Evolutionary conservation across 2,113 vertebrate species (phyloP).

Genomic region (Baryphthengus martii): DNA sequence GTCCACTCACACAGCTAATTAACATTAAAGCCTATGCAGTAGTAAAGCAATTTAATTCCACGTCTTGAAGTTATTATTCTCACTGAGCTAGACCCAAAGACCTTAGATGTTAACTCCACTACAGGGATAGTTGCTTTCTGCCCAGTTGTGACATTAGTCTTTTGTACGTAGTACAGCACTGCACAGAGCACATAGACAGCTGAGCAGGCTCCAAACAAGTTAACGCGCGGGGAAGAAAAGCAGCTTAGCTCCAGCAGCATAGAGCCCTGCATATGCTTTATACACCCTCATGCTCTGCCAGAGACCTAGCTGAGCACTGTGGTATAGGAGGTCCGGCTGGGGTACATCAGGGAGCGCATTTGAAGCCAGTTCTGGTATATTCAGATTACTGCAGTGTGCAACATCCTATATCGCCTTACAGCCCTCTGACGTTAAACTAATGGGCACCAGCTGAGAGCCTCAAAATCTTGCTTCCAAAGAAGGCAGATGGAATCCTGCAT

Average conservation of each 20-base stretch:
- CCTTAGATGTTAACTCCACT: background rate
- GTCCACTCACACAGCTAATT: background rate
- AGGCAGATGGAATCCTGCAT: background rate
- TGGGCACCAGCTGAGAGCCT: background rate
- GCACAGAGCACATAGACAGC: background rate
- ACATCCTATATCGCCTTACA: background rate
- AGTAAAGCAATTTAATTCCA: background rate
- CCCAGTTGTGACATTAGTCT: background rate
- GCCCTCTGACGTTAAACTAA: background rate
- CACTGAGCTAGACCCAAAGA: background rate
- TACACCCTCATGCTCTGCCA: background rate
- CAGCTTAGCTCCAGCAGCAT: background rate
- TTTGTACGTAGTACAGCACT: background rate
- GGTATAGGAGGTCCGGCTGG: background rate
- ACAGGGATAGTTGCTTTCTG: background rate
- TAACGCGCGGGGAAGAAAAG: background rate
- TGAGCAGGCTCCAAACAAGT: background rate
- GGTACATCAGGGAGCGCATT: background rate
- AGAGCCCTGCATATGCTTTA: background rate
- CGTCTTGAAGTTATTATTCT: background rate
- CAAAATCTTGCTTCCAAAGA: background rate
- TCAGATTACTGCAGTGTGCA: background rate
- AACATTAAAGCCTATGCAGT: background rate
- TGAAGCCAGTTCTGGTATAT: background rate
- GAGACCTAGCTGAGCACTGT: background rate